phyloP scores from a whole-genome alignment of 2,797 vertebrate species.

The Gadopsis marmoratus region DNA sequence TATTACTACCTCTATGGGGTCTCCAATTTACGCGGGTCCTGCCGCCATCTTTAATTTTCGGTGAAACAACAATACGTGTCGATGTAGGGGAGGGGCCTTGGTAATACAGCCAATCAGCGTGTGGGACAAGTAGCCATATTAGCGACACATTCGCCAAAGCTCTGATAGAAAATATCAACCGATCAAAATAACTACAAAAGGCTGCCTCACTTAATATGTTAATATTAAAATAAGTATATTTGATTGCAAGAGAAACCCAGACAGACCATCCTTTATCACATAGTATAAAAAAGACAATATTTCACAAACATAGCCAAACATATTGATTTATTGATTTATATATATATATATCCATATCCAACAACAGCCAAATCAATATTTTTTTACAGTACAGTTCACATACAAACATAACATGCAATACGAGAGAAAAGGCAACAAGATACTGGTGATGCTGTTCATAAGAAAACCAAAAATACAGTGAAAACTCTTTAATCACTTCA shows the following conservation, averaged over 20 bases:
- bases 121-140: slow-evolving; percentile 17
- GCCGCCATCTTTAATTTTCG: slow-evolving; percentile 85
- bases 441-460: slow-evolving; percentile 43
- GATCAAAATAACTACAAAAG: background rate
- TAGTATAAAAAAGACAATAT: slow-evolving; percentile 17
- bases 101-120: slow-evolving; percentile 63
- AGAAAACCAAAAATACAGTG: slow-evolving; percentile 43
- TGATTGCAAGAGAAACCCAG: background rate
- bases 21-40: slow-evolving; percentile 84
- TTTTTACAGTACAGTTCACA: slow-evolving; percentile 65
- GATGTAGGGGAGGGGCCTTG: slow-evolving; percentile 72
- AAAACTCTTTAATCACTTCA: slow-evolving; percentile 38
- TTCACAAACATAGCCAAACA: slow-evolving; percentile 50
- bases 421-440: slow-evolving; percentile 62
- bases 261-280: background rate
- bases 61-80: slow-evolving; percentile 79
- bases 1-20: slow-evolving; percentile 78
- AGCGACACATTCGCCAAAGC: background rate
- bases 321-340: slow-evolving; percentile 71
- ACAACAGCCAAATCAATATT: slow-evolving; percentile 37
- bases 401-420: slow-evolving; percentile 66
- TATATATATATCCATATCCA: slow-evolving; percentile 60
- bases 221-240: background rate
- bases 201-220: background rate
- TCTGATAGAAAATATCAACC: too few relatives aligned